phyloP scores from a whole-genome alignment of 1,140 invertebrate genomes.

The Agrilus planipennis region DNA sequence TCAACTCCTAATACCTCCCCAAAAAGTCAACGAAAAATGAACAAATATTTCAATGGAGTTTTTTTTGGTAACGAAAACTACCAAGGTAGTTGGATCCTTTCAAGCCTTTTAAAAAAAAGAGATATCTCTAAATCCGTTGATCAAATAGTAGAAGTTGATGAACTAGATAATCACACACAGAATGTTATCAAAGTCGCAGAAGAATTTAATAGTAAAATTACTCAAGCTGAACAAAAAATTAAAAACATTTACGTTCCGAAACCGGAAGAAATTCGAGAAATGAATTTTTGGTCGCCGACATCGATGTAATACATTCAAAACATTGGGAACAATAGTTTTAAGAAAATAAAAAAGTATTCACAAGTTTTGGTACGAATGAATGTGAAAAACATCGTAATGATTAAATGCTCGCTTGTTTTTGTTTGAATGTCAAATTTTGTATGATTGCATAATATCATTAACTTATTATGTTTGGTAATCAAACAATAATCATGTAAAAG shows the following conservation, averaged over 20 bases:
- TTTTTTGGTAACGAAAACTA: conserved; percentile 35
- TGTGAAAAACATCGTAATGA: too few relatives aligned
- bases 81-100: conserved; percentile 40
- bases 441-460: too few relatives aligned
- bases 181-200: conserved; percentile 16
- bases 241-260: conserved; percentile 35
- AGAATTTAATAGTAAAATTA: conserved; percentile 15
- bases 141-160: conserved; percentile 35
- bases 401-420: too few relatives aligned
- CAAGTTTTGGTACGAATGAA: background rate
- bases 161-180: conserved; percentile 25
- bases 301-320: conserved; percentile 72
- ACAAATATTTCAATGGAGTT: conserved; percentile 40
- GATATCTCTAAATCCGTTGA: conserved; percentile 37
- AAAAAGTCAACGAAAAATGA: conserved; percentile 37
- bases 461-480: too few relatives aligned
- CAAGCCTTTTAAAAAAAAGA: conserved; percentile 35
- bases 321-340: too few relatives aligned
- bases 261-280: conserved; percentile 61
- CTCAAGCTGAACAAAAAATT: conserved; percentile 1
- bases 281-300: conserved; percentile 75
- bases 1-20: conserved; percentile 49
- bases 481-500: too few relatives aligned
- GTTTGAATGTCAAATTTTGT: too few relatives aligned
- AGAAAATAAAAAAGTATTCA: conserved; percentile 1